Evolutionary conservation across 92 coral and sea anemone genomes (phyloP), one percentile per base, ranked within the genome.

Genomic region (Pocillopora meandrina): DNA sequence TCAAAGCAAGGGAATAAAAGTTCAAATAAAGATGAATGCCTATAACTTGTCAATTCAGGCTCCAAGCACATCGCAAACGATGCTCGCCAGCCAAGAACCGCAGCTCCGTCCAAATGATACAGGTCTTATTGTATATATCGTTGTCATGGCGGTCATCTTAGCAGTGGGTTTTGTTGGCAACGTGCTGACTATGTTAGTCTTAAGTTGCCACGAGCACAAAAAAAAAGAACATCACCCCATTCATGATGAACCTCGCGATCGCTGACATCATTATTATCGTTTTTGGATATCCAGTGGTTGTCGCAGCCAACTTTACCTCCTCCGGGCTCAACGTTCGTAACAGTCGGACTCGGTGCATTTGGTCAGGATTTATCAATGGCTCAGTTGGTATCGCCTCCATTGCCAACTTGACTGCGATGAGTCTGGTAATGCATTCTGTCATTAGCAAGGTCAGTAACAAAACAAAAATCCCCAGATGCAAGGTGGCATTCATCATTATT

Each of bases 291-390:
- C 93, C 93, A 7, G 84, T 84, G 60, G 89, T 88, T 17, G 58
- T 80, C 15, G 85, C 82, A 9, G 84, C 91, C 13, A 90, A 83
- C 83, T 52, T 87, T 34, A 80, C 70, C 9, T 65, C 70, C 31
- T 65, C 70, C 16, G 86, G 81, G 5, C 61, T 59, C 6, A 34
- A 68, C 31, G 62, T 84, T 17, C 85, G 65, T 0, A 61, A 75
- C 33, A 81, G 72, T 18, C 52, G 9, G 20, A 57, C 85, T 7
- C 82, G 71, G 23, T 90, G 93, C 69, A 72, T 62, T 1, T 90
- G 93, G 93, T 90, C 93, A 0, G 87, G 90, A 10, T 90, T 90
- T 55, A 80, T 87, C 6, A 87, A 90, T 64, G 88, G 93, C 14
- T 60, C 91, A 4, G 88, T 81, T 7, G 93, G 93, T 2, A 90